These are phyloP conservation scores for Morpho deidamia DNA, from an alignment of 2,888 invertebrate species.

Conservation along the genomic window DNA sequence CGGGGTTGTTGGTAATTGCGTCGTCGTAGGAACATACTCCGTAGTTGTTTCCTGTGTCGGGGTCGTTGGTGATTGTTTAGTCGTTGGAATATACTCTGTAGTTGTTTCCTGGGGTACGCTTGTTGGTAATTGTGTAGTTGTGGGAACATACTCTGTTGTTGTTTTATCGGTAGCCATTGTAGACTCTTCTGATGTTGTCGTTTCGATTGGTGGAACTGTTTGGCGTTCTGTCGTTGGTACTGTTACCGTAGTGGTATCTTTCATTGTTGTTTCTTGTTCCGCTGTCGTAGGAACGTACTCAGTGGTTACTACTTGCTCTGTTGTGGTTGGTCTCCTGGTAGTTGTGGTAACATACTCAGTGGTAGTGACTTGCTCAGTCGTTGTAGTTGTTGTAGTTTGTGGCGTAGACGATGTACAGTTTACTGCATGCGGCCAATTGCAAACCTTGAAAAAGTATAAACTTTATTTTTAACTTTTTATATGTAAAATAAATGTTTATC, in stretches of 20 bases:
- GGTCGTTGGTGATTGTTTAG: background rate
- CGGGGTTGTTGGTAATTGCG: too few relatives aligned
- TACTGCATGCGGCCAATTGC: background rate
- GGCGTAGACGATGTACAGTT: constrained; percentile 4
- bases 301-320: background rate
- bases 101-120: background rate
- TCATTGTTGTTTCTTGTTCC: background rate
- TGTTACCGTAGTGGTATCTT: too few relatives aligned
- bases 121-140: background rate
- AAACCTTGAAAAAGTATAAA: background rate
- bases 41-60: too few relatives aligned
- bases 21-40: too few relatives aligned
- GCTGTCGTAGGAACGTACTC: background rate
- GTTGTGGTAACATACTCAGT: background rate
- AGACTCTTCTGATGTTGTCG: too few relatives aligned
- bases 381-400: constrained; percentile 12
- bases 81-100: background rate
- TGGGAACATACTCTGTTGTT: too few relatives aligned
- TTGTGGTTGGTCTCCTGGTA: background rate
- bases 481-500: too few relatives aligned
- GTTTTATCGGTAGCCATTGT: too few relatives aligned
- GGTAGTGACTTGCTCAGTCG: background rate
- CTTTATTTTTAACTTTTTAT: background rate
- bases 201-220: too few relatives aligned
- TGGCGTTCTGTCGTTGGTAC: too few relatives aligned